Evolutionary conservation across 1,140 invertebrate species (phyloP).

Genomic region (Belonocnema kinseyi): DNA sequence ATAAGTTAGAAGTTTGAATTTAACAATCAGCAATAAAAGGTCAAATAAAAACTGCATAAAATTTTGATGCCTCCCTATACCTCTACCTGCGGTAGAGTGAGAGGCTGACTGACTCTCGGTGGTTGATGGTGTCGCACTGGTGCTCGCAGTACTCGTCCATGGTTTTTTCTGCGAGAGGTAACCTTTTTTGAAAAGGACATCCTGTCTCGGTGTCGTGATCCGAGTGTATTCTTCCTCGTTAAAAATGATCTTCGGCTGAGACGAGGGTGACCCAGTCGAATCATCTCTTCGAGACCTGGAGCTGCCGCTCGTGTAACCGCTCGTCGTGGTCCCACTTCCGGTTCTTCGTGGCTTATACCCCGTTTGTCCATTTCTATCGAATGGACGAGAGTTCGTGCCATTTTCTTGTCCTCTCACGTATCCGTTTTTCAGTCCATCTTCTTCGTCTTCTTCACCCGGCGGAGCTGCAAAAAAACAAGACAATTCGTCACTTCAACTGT

Average conservation of each 20-base stretch:
- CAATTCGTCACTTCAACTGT: not conserved
- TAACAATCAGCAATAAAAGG: not conserved
- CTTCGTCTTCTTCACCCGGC: slow-evolving; percentile 71
- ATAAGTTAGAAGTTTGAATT: not conserved
- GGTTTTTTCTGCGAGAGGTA: slow-evolving; percentile 80
- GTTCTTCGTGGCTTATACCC: slow-evolving; percentile 56
- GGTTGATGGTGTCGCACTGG: slow-evolving; percentile 73
- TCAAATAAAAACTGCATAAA: not conserved
- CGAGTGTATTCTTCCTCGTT: slow-evolving; percentile 82
- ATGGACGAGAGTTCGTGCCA: slow-evolving; percentile 46
- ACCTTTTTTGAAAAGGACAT: slow-evolving; percentile 84
- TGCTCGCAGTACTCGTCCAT: slow-evolving; percentile 68
- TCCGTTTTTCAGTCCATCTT: slow-evolving; percentile 65
- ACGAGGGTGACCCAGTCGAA: slow-evolving; percentile 53
- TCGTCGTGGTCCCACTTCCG: slow-evolving; percentile 52
- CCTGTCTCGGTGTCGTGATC: slow-evolving; percentile 83
- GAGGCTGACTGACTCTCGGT: slow-evolving; percentile 74
- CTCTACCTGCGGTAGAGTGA: slow-evolving; percentile 73
- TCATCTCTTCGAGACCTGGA: slow-evolving; percentile 60
- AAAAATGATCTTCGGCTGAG: slow-evolving; percentile 66
- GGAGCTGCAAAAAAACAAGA: slow-evolving; percentile 59
- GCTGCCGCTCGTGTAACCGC: slow-evolving; percentile 56
- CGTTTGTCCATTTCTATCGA: slow-evolving; percentile 47
- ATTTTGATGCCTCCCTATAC: slow-evolving; percentile 51
- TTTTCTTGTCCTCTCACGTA: slow-evolving; percentile 62